Evolutionary conservation across 2,113 vertebrate genomes (phyloP), one percentile per base, ranked within the genome.

Genomic region (Hippolais icterina): DNA sequence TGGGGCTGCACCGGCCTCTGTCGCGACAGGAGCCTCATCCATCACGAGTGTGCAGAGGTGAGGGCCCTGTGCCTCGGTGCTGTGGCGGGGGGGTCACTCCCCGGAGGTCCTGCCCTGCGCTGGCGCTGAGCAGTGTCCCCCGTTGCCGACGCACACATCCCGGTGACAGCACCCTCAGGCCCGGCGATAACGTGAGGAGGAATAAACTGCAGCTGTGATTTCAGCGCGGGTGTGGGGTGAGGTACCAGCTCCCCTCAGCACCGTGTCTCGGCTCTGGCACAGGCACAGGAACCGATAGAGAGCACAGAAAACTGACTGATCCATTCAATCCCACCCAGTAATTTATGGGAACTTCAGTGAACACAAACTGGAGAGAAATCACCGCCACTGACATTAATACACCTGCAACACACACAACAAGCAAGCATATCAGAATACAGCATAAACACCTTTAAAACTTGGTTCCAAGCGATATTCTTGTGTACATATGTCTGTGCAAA

Each of bases 21-120:
- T 87, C 31, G n/a, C 11, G 81, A 63, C 68, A 66, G 68, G 10
- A 70, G 27, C n/a, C 41, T 61, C 69, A 10, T 8, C 27, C 65
- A 2, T 28, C 28, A 0, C 12, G 64, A 16, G 33, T 0, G 44
- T 3, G 4, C 24, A 6, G 37, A 14, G 15, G 16, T 1, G 35
- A 21, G 87, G 61, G 31, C 53, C 28, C 1, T 3, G 82, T 19
- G 24, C 19, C 49, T 11, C 60, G 17, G 0, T 5, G 53, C 23
- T 8, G 12, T 23, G 19, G 2, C 37, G 5, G 10, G 13, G 13
- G 21, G 35, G 25, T 59, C 18, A 1, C n/a, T 63, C 10, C 70
- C 15, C 52, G 0, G 15, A 41, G 78, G n/a, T 52, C 46, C 18
- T 72, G 68, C 44, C 85, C 85, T 82, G 81, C 3, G 1, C 49